Evolutionary conservation across 2,797 vertebrate species (phyloP), one percentile per base, ranked within the genome.

Genomic region (Phalanger gymnotis): DNA sequence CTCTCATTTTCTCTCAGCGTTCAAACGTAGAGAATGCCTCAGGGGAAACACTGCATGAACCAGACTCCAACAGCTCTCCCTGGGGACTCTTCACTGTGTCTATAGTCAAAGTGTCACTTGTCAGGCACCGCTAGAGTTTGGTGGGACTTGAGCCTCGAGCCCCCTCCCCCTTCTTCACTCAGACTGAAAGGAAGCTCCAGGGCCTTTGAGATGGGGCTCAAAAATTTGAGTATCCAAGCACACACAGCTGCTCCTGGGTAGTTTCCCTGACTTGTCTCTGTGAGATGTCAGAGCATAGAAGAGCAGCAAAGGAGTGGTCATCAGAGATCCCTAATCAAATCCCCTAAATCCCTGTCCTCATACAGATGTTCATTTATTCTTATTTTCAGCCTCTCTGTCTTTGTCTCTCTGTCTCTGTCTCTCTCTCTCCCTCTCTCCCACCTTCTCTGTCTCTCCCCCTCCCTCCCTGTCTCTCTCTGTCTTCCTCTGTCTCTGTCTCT

Each of bases 31-130:
- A 96, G 96, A 94, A 95, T 94, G 98, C 98, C 98, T 97, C 97
- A 97, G 97, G 96, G 98, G 98, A 98, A 98, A 98, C 98, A 97
- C 95, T 97, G 98, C 97, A 97, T 96, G 97, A 98, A 98, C 97
- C 53, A 94, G 97, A 96, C 95, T 98, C 98, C 98, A 96, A 94
- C 96, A 98, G 95, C 96, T 96, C 95, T 91, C 95, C 54, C 97
- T 93, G 92, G 97, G 96, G 97, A 98, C 98, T 96, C 94, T 93
- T 98, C 57, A 40, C 95, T 87, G 19, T 91, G 56, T 94, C 92
- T 97, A 93, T 96, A 97, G 96, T 97, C n/a, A 98, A 98, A 97
- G 96, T 97, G 95, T 61, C 90, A 96, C 95, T 98, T 98, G 94
- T 97, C 98, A 98, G 97, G 95, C 93, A 2, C 5, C 13, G 97